Percentiles rank a stretch among this genome's conserved stretches.
These are phyloP conservation scores for Odontesthes bonariensis DNA, from an alignment of 2,113 vertebrate genomes.

Conservation along the genomic window DNA sequence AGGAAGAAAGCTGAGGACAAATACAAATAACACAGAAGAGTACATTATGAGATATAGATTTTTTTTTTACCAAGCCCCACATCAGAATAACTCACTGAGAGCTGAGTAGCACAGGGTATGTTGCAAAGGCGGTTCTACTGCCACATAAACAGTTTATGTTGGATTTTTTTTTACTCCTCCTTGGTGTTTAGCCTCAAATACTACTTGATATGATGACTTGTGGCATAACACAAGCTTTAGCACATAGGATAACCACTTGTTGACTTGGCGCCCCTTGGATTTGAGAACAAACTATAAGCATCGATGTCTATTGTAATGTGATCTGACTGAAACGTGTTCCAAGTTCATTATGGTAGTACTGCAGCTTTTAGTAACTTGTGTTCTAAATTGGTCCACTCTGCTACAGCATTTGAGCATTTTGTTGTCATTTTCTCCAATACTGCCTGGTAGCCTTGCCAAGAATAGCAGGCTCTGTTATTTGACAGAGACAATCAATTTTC, in stretches of 20 bases:
- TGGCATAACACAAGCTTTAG: slow-evolving; percentile 4
- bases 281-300: slow-evolving; percentile 27
- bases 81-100: slow-evolving; percentile 4
- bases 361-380: slow-evolving; percentile 31
- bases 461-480: slow-evolving; percentile 18
- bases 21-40: slow-evolving; percentile 32
- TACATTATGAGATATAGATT: slow-evolving; percentile 5
- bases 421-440: slow-evolving; percentile 21
- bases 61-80: background rate
- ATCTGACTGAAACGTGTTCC: slow-evolving; percentile 26
- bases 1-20: slow-evolving; percentile 17
- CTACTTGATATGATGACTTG: slow-evolving; percentile 14
- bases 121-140: background rate
- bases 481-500: slow-evolving; percentile 41
- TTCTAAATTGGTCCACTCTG: slow-evolving; percentile 32
- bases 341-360: slow-evolving; percentile 43
- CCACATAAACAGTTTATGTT: slow-evolving; percentile 30
- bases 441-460: slow-evolving; percentile 31
- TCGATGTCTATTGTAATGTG: slow-evolving; percentile 37
- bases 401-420: slow-evolving; percentile 44
- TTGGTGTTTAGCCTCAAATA: slow-evolving; percentile 6
- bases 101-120: background rate
- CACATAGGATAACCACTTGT: slow-evolving; percentile 36
- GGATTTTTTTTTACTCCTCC: background rate
- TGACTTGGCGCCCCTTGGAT: slow-evolving; percentile 17